Conservation (phyloP, 2,888 invertebrate species). For the Morpho deidamia region DNA sequence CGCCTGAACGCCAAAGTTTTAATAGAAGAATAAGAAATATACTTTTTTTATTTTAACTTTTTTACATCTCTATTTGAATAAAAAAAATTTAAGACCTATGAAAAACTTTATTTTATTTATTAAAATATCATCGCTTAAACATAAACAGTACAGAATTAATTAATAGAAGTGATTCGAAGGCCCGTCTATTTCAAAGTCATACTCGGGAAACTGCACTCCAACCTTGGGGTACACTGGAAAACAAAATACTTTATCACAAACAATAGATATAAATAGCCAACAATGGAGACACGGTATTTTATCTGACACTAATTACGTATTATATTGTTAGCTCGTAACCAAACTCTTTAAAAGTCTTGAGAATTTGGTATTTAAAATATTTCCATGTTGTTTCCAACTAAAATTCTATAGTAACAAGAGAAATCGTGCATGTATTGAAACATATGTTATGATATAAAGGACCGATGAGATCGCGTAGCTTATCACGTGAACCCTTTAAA, state of each 20-base stretch:
- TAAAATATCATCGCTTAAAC: not conserved
- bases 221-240: slow-evolving; percentile 56
- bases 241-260: slow-evolving; percentile 28
- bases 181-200: slow-evolving; percentile 52
- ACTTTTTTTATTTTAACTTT: too few relatives aligned
- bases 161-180: slow-evolving; percentile 31
- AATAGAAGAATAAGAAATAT: too few relatives aligned
- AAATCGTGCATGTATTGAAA: too few relatives aligned
- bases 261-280: slow-evolving; percentile 20
- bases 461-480: too few relatives aligned
- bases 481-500: too few relatives aligned
- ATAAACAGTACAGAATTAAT: not conserved
- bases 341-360: slow-evolving; percentile 5
- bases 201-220: slow-evolving; percentile 49
- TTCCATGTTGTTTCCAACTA: not conserved
- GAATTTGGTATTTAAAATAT: not conserved
- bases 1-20: too few relatives aligned
- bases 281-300: slow-evolving; percentile 30
- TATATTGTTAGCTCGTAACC: slow-evolving; percentile 15
- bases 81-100: not conserved
- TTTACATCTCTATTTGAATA: too few relatives aligned
- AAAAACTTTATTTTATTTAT: not conserved
- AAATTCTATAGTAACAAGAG: too few relatives aligned
- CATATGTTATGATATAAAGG: too few relatives aligned
- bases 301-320: slow-evolving; percentile 38